A percentile compares a stretch with the other conserved stretches of the same genome.
These are phyloP conservation scores for Rhinoderma darwinii DNA, from an alignment of 2,113 vertebrate genomes.

Conservation along the genomic window DNA sequence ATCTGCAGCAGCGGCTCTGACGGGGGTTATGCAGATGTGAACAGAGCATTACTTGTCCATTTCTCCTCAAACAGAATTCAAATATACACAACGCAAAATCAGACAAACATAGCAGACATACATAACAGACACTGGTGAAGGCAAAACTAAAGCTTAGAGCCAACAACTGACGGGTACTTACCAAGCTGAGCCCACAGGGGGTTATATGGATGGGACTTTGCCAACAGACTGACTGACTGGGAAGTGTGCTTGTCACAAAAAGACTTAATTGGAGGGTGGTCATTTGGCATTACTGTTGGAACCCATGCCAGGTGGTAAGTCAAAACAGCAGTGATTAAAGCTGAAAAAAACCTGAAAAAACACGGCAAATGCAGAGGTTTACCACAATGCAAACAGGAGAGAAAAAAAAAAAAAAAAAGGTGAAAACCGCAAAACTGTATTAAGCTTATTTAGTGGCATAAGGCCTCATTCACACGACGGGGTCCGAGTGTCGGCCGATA, in stretches of 20 bases:
- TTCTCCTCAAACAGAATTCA: no score
- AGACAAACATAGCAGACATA: no score
- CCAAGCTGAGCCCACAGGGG: slow-evolving; percentile 90
- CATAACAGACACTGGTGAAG: no score
- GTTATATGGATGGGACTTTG: slow-evolving; percentile 87
- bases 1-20: no score
- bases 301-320: slow-evolving; percentile 89
- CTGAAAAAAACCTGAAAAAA: slow-evolving; percentile 80
- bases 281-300: slow-evolving; percentile 86
- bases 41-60: no score
- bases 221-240: slow-evolving; percentile 79
- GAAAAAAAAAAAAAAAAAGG: not conserved
- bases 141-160: not conserved
- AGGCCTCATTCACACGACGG: no score
- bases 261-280: slow-evolving; percentile 79
- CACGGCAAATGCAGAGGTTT: not conserved
- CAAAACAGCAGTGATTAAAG: slow-evolving; percentile 84
- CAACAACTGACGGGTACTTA: slow-evolving; percentile 67
- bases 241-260: slow-evolving; percentile 84
- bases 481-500: no score
- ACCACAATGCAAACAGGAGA: not conserved
- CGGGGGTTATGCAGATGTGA: no score
- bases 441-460: no score
- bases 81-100: no score
- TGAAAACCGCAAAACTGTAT: no score